These are phyloP conservation scores for Tylochromis polylepis DNA, from an alignment of 2,113 vertebrate genomes.

Conservation along the genomic window DNA sequence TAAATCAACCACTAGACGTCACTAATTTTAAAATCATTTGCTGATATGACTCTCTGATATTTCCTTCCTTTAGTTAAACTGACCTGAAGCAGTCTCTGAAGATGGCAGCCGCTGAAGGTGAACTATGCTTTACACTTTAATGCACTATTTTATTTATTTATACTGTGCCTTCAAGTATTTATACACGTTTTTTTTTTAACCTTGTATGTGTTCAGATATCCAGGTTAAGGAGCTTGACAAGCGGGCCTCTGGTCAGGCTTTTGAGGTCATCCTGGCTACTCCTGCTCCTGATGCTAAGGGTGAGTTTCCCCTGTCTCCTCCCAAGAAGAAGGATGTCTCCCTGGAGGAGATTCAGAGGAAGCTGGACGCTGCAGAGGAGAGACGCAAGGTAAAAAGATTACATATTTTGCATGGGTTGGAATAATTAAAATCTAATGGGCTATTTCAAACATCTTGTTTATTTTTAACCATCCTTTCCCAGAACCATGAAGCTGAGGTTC, in stretches of 20 bases:
- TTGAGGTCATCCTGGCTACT: constrained; percentile 88
- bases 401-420: neutral
- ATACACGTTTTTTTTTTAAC: neutral
- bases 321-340: constrained; percentile 93
- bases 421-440: neutral
- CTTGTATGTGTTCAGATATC: constrained; percentile 74
- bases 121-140: neutral
- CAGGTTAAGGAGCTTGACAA: constrained; percentile 96
- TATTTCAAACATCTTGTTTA: neutral
- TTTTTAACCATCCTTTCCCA: constrained; percentile 30
- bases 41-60: neutral
- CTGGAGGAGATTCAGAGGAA: constrained; percentile 97
- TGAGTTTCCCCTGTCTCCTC: constrained; percentile 88
- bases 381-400: constrained; percentile 82
- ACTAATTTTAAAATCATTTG: neutral
- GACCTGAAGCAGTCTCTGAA: constrained; percentile 13
- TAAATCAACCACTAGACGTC: constrained; percentile 12
- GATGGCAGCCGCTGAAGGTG: constrained; percentile 68
- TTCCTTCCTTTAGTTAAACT: constrained; percentile 1
- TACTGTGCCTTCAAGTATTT: neutral
- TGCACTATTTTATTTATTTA: neutral
- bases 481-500: constrained; percentile 93
- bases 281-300: constrained; percentile 80
- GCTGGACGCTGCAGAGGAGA: constrained; percentile 92
- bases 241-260: constrained; percentile 93